Percentiles rank a stretch among this genome's conserved stretches.
Conservation (phyloP, 2,113 vertebrate genomes). For the Hoplias malabaricus region DNA sequence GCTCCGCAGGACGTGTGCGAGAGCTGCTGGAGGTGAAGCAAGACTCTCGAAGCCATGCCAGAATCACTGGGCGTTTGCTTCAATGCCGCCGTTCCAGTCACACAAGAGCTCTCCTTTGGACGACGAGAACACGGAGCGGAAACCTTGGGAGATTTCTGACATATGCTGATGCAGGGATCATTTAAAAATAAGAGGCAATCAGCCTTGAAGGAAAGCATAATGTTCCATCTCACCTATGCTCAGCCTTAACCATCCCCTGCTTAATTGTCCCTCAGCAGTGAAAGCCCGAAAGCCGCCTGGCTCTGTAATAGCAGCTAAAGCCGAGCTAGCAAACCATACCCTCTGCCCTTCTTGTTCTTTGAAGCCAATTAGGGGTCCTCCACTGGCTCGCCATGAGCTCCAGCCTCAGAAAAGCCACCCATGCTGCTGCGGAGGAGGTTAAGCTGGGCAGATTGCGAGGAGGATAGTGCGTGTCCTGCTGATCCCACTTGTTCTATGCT, state of each 20-base stretch:
- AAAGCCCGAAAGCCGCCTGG: not conserved
- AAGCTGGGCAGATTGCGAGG: conserved; percentile 19
- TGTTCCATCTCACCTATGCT: conserved; percentile 9
- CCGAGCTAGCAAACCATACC: conserved; percentile 52
- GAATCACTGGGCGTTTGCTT: not conserved
- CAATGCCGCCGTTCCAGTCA: not conserved
- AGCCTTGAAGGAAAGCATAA: not conserved
- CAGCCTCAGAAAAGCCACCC: conserved; percentile 28
- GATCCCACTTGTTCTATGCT: conserved; percentile 35
- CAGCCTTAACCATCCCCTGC: not conserved
- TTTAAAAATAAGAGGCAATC: conserved; percentile 7
- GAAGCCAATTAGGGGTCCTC: conserved; percentile 37
- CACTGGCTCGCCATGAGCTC: not conserved
- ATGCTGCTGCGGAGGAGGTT: conserved; percentile 10
- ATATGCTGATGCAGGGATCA: not conserved
- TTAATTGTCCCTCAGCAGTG: not conserved
- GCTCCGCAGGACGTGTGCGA: not conserved
- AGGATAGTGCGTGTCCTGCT: conserved; percentile 27
- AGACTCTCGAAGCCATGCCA: not conserved
- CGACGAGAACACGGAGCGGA: not conserved
- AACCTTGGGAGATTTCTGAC: not conserved
- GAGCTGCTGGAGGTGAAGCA: conserved; percentile 11
- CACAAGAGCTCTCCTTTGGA: not conserved
- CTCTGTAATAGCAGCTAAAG: conserved; percentile 23
- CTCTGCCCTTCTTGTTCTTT: conserved; percentile 32